Conservation (phyloP, 2,888 invertebrate species). For the Heteromurus nitidus region DNA sequence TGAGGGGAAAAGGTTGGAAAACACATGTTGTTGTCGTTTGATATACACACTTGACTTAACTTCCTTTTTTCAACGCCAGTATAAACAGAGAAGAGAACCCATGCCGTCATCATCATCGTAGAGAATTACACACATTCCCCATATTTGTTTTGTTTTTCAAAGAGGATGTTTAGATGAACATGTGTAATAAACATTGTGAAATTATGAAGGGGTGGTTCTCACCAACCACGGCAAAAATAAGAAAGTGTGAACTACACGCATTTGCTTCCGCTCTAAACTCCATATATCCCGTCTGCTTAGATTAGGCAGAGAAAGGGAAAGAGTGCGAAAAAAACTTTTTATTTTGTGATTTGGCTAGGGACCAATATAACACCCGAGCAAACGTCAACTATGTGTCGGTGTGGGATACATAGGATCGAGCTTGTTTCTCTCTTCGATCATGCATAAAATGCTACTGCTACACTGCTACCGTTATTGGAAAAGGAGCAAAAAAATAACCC, state of each 20-base stretch:
- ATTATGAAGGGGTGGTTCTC: conserved; percentile 3
- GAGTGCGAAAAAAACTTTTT: conserved; percentile 15
- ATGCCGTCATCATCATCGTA: too few relatives aligned
- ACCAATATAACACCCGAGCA: conserved; percentile 27
- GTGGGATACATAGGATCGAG: background rate
- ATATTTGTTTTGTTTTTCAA: conserved; percentile 29
- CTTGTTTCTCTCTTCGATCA: background rate
- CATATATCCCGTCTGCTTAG: too few relatives aligned
- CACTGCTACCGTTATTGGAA: background rate
- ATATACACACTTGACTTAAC: conserved; percentile 24
- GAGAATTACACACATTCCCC: background rate
- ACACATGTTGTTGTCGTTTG: conserved; percentile 38
- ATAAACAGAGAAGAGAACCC: too few relatives aligned
- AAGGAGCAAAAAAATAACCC: too few relatives aligned
- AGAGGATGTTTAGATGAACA: conserved; percentile 21
- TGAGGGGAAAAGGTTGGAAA: conserved; percentile 10
- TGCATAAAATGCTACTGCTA: background rate
- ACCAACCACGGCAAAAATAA: background rate
- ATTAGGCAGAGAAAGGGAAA: too few relatives aligned
- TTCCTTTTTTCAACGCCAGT: too few relatives aligned
- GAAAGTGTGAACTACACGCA: background rate
- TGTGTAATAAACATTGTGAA: conserved; percentile 31
- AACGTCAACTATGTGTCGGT: background rate
- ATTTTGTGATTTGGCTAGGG: conserved; percentile 38
- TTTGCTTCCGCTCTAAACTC: too few relatives aligned